Evolutionary conservation across 1,140 invertebrate species (phyloP), one percentile per base, ranked within the genome.

Genomic region (Formica exsecta): DNA sequence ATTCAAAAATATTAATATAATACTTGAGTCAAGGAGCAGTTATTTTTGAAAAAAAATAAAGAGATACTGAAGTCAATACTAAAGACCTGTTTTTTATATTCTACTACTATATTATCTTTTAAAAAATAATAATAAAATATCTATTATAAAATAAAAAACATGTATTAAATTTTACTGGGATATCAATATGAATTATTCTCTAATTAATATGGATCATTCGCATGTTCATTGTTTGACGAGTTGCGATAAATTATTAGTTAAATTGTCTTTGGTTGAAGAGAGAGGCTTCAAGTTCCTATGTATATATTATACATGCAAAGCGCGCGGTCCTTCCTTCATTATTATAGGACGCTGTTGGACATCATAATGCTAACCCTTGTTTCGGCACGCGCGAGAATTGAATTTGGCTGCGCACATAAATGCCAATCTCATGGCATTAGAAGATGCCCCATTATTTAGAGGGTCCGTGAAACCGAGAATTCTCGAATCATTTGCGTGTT

Each of bases 191-290:
- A 86, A 59, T 87, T 64, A 79, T 19, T 86, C 54, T 13, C 41
- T 32, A 57, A 54, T 65, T 77, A 84, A 83, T 84, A 68, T 59
- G 54, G 66, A 88, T 89, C 59, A 86, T 73, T 89, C 48, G 61
- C 59, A 57, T 16, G 36, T 77, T 25, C 32, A 80, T 87, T 87
- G 74, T 89, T 87, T 19, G 8, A 85, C 25, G 68, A 87, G 29
- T 79, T 13, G 22, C 74, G 68, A 89, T 90, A 87, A 87, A 90
- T 90, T 90, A 85, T 62, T 22, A 61, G 57, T 57, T 44, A 74
- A 61, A 76, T 36, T 19, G 32, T 19, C 38, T 19, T 29, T 29
- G 4, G 22, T 11, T 25, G 38, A 22, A 73, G 38, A 9, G 29
- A 8, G 13, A 16, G 62, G 13, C 65, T 75, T 80, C 25, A 44